These are phyloP conservation scores for Nebria ingens DNA, from an alignment of 1,140 invertebrate species.

Conservation along the genomic window DNA sequence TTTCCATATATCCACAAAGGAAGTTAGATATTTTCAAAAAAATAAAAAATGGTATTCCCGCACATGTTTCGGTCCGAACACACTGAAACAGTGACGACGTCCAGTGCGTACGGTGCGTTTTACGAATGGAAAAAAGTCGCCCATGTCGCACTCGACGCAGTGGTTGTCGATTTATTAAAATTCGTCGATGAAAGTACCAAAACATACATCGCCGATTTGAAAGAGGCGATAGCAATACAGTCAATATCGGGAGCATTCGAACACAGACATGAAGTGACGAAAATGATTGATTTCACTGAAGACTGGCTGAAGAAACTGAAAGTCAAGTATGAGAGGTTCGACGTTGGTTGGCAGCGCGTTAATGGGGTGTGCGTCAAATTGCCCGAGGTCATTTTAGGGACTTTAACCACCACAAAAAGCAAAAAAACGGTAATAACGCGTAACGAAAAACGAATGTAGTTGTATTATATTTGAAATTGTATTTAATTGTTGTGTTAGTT, in stretches of 20 bases:
- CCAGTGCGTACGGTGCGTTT: slow-evolving; percentile 27
- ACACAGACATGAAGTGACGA: slow-evolving; percentile 21
- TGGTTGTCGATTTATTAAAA: slow-evolving; percentile 25
- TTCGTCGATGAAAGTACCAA: slow-evolving; percentile 25
- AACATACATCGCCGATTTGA: slow-evolving; percentile 24
- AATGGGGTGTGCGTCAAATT: slow-evolving; percentile 23
- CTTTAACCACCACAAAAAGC: slow-evolving; percentile 18
- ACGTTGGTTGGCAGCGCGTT: slow-evolving; percentile 24
- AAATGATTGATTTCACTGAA: slow-evolving; percentile 24
- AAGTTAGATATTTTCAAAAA: too few species aligned
- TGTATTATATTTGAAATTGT: too few species aligned
- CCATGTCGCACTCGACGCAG: slow-evolving; percentile 28
- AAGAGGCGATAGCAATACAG: slow-evolving; percentile 23
- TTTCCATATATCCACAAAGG: too few species aligned
- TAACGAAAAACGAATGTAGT: too few species aligned
- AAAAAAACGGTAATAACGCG: slow-evolving; percentile 27
- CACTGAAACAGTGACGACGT: slow-evolving; percentile 31
- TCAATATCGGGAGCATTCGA: slow-evolving; percentile 23
- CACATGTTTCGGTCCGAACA: slow-evolving; percentile 30
- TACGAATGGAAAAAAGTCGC: slow-evolving; percentile 22
- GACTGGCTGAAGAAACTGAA: slow-evolving; percentile 27
- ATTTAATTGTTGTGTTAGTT: slow-evolving; percentile 17
- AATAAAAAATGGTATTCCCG: slow-evolving; percentile 31
- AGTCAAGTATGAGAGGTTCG: slow-evolving; percentile 29
- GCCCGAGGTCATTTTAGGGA: slow-evolving; percentile 27